phyloP scores from a whole-genome alignment of 2,888 invertebrate species.

The Agrotis puta region DNA sequence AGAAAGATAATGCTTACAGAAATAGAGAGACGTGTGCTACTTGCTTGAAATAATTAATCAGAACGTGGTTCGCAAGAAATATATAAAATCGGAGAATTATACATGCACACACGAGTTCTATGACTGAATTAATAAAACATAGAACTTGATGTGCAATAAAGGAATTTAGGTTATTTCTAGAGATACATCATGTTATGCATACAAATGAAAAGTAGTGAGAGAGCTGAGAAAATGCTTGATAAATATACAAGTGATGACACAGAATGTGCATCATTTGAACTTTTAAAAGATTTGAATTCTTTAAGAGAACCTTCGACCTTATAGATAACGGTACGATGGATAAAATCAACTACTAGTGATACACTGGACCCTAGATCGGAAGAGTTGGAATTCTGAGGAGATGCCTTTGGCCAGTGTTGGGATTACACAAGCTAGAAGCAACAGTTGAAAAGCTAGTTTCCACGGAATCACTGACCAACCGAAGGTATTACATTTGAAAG shows the following conservation, averaged over 20 bases:
- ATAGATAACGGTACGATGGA: no score
- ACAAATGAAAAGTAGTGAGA: background rate
- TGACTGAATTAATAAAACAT: conserved; percentile 23
- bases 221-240: conserved; percentile 12
- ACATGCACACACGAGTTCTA: background rate
- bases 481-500: background rate
- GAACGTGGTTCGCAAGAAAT: conserved; percentile 35
- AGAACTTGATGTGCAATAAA: conserved; percentile 32
- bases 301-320: background rate
- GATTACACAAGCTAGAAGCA: no score
- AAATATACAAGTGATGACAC: conserved; percentile 8
- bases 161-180: conserved; percentile 22
- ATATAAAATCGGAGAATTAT: conserved; percentile 29
- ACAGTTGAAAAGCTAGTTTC: no score
- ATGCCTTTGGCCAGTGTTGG: no score
- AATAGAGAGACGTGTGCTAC: conserved; percentile 21
- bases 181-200: conserved; percentile 13
- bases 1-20: background rate
- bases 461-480: no score
- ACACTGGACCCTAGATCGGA: no score
- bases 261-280: conserved; percentile 16
- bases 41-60: conserved; percentile 32
- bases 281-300: conserved; percentile 3
- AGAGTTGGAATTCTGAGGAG: no score
- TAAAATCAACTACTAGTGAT: no score